These are phyloP conservation scores for Antheraea yamamai DNA, from an alignment of 2,888 invertebrate species.

Conservation along the genomic window DNA sequence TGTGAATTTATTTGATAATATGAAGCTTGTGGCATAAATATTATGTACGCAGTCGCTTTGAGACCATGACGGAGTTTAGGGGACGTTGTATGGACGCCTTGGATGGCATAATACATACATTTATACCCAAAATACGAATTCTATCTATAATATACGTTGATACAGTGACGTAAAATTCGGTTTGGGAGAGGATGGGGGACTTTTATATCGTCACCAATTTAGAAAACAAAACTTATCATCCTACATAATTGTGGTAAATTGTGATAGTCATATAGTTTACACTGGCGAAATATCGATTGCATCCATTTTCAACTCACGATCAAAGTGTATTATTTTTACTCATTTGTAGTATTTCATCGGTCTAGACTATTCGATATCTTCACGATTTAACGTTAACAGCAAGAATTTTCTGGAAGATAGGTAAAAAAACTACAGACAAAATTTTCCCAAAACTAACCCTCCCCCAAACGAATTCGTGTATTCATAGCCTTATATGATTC, in stretches of 20 bases:
- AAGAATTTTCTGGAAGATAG: no score
- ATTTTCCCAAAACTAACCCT: not conserved
- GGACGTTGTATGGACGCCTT: not conserved
- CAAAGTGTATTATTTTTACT: no score
- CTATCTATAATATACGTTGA: not conserved
- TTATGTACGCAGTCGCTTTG: constrained; percentile 2
- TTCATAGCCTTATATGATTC: not conserved
- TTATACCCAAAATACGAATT: not conserved
- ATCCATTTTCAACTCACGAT: no score
- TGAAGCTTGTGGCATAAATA: constrained; percentile 14
- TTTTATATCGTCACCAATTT: no score
- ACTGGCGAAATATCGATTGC: no score
- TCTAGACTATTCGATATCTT: no score
- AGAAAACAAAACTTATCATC: no score
- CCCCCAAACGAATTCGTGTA: not conserved
- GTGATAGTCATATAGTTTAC: no score
- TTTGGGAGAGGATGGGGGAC: not conserved
- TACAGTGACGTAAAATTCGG: not conserved
- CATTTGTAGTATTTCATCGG: no score
- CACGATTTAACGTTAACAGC: no score
- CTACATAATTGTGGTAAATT: no score
- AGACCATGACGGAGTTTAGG: not conserved
- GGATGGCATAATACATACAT: not conserved
- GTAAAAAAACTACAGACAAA: no score
- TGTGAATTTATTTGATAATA: not conserved